Percentiles rank a stretch among this genome's conserved stretches.
Evolutionary conservation across 2,888 invertebrate species (phyloP).

Genomic region (Microplitis deprimator): DNA sequence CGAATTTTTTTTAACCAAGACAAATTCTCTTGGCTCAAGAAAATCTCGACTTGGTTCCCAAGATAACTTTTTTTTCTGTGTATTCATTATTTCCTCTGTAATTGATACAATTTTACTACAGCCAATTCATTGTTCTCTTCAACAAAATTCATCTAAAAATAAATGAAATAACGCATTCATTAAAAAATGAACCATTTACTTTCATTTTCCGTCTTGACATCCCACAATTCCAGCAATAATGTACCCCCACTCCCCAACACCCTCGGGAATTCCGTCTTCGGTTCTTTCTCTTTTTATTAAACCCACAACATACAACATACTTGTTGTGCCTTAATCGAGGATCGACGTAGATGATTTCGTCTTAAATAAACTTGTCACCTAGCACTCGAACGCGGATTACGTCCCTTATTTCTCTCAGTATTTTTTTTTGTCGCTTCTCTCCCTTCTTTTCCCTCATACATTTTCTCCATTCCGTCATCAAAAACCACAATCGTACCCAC

Average conservation of each 20-base stretch:
- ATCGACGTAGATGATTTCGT: slow-evolving; percentile 69
- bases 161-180: too few relatives aligned
- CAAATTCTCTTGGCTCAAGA: too few relatives aligned
- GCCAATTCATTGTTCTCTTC: too few relatives aligned
- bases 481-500: slow-evolving; percentile 1
- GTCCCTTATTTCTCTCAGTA: slow-evolving; percentile 33
- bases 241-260: not conserved
- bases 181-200: too few relatives aligned
- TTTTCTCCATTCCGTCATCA: not conserved
- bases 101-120: not conserved
- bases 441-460: slow-evolving; percentile 10
- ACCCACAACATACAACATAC: slow-evolving; percentile 48
- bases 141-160: too few relatives aligned
- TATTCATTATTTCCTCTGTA: not conserved
- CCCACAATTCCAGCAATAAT: too few relatives aligned
- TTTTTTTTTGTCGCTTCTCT: slow-evolving; percentile 25
- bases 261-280: not conserved
- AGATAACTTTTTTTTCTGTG: too few relatives aligned
- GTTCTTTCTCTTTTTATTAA: not conserved
- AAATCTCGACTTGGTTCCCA: too few relatives aligned
- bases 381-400: slow-evolving; percentile 53
- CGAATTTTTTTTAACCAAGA: too few relatives aligned
- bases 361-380: slow-evolving; percentile 71
- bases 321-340: slow-evolving; percentile 69
- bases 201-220: too few relatives aligned